phyloP scores from a whole-genome alignment of 2,888 invertebrate genomes.

The Camponotus fellah region DNA sequence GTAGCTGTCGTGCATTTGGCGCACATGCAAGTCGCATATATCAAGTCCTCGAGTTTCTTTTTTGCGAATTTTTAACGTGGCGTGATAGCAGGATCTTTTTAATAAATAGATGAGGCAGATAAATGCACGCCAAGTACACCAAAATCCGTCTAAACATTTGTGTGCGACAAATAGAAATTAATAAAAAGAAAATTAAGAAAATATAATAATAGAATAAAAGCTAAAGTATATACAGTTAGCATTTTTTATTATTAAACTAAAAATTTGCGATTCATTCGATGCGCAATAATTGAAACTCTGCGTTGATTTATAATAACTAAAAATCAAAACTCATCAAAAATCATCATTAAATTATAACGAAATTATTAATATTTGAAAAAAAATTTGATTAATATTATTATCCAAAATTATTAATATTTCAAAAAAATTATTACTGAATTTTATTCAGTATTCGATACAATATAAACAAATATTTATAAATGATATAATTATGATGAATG shows the following conservation, averaged over 20 bases:
- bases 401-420: too few species aligned
- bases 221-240: too few species aligned
- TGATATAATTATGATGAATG: too few species aligned
- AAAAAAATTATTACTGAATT: too few species aligned
- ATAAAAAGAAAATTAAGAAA: neutral
- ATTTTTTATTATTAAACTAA: neutral
- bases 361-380: too few species aligned
- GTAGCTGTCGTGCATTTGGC: conserved; percentile 13
- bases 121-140: neutral
- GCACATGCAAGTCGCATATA: conserved; percentile 8
- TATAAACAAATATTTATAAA: too few species aligned
- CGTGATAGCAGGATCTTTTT: neutral
- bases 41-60: neutral
- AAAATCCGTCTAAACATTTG: neutral
- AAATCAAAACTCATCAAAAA: too few species aligned
- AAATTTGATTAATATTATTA: too few species aligned
- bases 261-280: neutral
- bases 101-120: neutral
- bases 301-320: neutral
- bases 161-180: neutral
- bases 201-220: neutral
- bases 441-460: too few species aligned
- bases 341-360: too few species aligned
- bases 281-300: neutral
- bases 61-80: neutral